phyloP scores from a whole-genome alignment of 2,888 invertebrate species.

The Melipona bicolor region DNA sequence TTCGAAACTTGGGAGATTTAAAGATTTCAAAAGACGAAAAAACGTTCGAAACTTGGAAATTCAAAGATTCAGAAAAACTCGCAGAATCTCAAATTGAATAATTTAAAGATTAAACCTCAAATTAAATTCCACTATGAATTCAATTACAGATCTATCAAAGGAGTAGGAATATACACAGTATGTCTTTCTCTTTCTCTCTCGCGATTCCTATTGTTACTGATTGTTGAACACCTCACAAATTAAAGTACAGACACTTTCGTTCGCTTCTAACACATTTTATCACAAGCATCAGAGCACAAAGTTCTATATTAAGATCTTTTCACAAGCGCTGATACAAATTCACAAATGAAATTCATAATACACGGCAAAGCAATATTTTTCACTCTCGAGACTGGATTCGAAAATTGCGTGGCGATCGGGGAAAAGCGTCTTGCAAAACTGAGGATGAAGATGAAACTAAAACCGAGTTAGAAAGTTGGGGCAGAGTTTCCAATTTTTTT shows the following conservation, averaged over 20 bases:
- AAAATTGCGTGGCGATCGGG: slow-evolving; percentile 12
- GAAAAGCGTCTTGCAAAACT: slow-evolving; percentile 44
- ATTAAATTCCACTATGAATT: background rate
- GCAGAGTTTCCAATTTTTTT: slow-evolving; percentile 69
- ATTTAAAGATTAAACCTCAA: background rate
- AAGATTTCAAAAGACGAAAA: background rate
- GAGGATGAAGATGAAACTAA: slow-evolving; percentile 36
- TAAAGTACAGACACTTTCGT: too few species aligned
- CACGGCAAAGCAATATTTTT: background rate
- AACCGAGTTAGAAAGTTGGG: slow-evolving; percentile 67
- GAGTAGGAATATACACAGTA: background rate
- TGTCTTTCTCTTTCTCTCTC: too few species aligned
- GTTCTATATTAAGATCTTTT: background rate
- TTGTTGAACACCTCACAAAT: background rate
- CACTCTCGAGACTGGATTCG: background rate
- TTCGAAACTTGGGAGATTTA: background rate
- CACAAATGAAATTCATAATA: background rate
- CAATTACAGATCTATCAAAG: background rate
- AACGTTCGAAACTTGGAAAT: too few species aligned
- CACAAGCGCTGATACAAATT: background rate
- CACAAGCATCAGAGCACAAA: background rate
- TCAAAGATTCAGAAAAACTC: too few species aligned
- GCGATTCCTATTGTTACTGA: background rate
- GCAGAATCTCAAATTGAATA: too few species aligned
- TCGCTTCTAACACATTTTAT: too few species aligned